Conservation (phyloP, 2,113 vertebrate species). For the Etia nguti region DNA sequence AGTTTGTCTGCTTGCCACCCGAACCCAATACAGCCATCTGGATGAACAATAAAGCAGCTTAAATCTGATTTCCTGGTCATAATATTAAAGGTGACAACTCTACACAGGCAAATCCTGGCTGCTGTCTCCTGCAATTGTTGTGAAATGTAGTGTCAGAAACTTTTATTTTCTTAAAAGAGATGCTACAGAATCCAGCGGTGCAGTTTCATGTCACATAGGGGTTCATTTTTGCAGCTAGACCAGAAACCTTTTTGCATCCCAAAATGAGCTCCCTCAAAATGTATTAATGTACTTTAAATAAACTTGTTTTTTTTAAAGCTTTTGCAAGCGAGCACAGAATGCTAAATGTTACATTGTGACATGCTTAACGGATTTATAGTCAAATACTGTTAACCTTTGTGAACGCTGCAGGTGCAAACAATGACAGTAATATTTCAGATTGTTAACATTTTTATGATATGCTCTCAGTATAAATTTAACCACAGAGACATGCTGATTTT, state of each 20-base stretch:
- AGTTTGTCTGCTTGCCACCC: not conserved
- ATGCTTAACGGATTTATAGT: not conserved
- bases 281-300: not conserved
- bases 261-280: not conserved
- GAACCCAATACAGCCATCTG: not conserved
- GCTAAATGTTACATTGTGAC: not conserved
- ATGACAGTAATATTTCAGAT: not conserved
- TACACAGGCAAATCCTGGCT: not conserved
- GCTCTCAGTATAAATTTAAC: not conserved
- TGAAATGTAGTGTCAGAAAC: not conserved
- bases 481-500: not conserved
- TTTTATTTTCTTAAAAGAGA: not conserved
- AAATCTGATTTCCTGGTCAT: not conserved
- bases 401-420: not conserved
- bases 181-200: not conserved
- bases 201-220: not conserved
- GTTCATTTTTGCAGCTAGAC: not conserved
- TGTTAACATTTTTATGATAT: not conserved
- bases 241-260: not conserved
- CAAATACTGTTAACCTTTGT: not conserved
- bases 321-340: not conserved
- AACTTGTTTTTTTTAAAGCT: not conserved
- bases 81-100: not conserved
- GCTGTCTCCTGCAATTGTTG: not conserved
- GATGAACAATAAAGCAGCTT: not conserved